Evolutionary conservation across 1,140 invertebrate species (phyloP), one percentile per base, ranked within the genome.

Genomic region (Diplogasteroides magnus): DNA sequence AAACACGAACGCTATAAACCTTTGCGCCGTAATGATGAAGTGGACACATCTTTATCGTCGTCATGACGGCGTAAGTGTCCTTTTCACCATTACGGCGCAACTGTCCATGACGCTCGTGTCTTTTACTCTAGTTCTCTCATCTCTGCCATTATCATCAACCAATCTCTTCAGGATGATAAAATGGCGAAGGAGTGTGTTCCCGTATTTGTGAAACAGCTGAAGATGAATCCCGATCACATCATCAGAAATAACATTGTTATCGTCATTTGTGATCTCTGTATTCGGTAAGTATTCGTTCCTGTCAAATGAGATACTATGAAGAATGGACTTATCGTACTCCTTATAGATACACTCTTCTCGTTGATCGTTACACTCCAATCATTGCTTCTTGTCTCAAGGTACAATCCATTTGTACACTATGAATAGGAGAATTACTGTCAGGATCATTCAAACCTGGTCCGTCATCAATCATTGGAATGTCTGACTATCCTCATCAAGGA

Each of bases 201-300:
- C 19, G 83, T 83, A 26, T 62, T 85, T 61, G 84, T 83, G 14
- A 58, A 81, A 58, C 83, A 85, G 68, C 69, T 85, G 26, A 82
- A 84, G 61, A 77, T 73, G 11, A 84, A 79, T 6, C 55, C 62
- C 2, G 80, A 83, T 65, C 68, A 77, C 19, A 74, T 77, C 0
- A 78, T 85, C 28, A 61, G 84, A 31, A 85, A 84, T 71, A 84
- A 84, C 70, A 80, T 84, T 14, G 76, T 85, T 57, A 78, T 84
- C 61, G 79, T 84, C 31, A 75, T 85, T 67, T 81, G 82, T 77
- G 84, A 84, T 72, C 76, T 85, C 2, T 84, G 83, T 73, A 75
- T 84, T 59, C 81, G 84, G 82, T 84, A 63, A 58, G 64, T 26
- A 23, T 32, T 14, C 26, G 3, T 13, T n/a, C 37, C n/a, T 60